Evolutionary conservation across 2,888 invertebrate genomes (phyloP).

Genomic region (Drosophila longiperda): DNA sequence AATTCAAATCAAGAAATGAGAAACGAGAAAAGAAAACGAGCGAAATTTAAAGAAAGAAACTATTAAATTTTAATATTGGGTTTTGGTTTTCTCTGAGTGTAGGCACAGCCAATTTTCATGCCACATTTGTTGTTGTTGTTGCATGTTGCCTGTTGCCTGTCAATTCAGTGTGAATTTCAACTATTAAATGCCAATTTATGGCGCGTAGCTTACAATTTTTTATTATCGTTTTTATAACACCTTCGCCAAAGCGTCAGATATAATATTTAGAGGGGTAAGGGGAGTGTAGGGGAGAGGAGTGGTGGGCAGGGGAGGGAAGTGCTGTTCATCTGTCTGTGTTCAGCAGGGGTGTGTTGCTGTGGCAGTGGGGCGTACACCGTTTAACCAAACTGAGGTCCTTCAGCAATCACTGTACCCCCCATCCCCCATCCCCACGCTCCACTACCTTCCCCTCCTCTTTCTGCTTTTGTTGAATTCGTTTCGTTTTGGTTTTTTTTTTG

Average conservation of each 20-base stretch:
- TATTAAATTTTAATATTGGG: not conserved
- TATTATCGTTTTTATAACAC: conserved; percentile 80
- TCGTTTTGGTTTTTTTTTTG: conserved; percentile 33
- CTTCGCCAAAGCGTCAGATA: conserved; percentile 46
- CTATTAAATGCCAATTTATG: conserved; percentile 81
- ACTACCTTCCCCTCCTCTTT: not conserved
- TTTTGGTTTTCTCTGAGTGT: not conserved
- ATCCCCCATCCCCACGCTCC: not conserved
- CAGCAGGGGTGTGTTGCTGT: conserved; percentile 12
- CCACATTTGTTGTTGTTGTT: conserved; percentile 28
- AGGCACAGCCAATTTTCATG: conserved; percentile 36
- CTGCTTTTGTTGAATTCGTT: conserved; percentile 11
- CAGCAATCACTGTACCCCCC: conserved; percentile 22
- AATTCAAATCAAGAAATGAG: not conserved
- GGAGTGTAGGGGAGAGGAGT: not conserved
- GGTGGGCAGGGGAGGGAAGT: not conserved
- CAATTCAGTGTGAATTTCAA: conserved; percentile 80
- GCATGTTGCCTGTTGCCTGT: conserved; percentile 49
- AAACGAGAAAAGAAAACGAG: not conserved
- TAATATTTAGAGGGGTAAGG: not conserved
- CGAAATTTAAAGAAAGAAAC: not conserved
- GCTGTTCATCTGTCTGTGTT: not conserved
- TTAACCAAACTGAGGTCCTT: conserved; percentile 59
- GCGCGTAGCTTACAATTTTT: conserved; percentile 79
- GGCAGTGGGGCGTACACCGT: conserved; percentile 53